A percentile compares a stretch with the other conserved stretches of the same genome.
Conservation (phyloP, 2,113 vertebrate genomes). For the Ceratotherium simum region DNA sequence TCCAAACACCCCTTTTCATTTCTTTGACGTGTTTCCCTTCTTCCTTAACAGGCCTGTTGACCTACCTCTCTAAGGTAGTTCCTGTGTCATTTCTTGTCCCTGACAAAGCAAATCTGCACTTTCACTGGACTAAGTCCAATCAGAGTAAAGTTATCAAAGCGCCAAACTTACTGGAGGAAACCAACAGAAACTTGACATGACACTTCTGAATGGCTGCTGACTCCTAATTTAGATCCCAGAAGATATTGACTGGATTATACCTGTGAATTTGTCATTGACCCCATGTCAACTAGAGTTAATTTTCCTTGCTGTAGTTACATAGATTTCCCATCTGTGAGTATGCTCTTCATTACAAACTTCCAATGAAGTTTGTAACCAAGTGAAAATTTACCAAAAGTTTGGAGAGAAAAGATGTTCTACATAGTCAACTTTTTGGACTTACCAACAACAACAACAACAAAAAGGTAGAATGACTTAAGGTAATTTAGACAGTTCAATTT, state of each 20-base stretch:
- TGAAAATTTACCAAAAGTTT: not conserved
- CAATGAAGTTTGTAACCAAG: not conserved
- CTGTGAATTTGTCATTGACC: not conserved
- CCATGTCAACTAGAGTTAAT: not conserved
- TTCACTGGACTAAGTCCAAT: not conserved
- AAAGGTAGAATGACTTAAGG: not conserved
- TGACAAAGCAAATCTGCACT: not conserved
- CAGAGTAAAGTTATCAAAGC: not conserved
- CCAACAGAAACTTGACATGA: not conserved
- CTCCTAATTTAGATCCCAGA: not conserved
- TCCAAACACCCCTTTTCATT: not conserved
- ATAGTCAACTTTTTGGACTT: not conserved
- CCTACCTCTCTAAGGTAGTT: not conserved
- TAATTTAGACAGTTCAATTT: constrained; percentile 9
- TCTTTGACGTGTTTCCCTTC: not conserved
- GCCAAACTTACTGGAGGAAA: not conserved
- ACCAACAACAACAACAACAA: not conserved
- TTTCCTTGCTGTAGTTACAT: not conserved
- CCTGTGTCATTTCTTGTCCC: not conserved
- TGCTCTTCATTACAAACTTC: not conserved
- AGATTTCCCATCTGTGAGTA: not conserved
- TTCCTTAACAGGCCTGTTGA: not conserved
- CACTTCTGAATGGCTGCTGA: not conserved
- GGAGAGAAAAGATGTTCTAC: not conserved
- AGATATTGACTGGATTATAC: not conserved